phyloP scores from a whole-genome alignment of 2,888 invertebrate genomes.

The Horisme vitalbata region DNA sequence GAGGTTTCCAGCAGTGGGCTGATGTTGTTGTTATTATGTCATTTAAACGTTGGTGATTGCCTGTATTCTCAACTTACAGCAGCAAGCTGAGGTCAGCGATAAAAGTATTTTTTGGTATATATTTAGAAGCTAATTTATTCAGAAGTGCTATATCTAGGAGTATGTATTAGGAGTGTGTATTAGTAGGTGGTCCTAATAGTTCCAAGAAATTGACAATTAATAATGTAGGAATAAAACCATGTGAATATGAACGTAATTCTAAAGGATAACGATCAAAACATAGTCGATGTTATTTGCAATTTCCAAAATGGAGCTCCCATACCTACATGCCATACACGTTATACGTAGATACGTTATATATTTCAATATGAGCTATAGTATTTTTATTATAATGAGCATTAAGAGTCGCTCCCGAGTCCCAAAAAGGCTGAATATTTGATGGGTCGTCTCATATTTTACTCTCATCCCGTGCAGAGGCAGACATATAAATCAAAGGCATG shows the following conservation, averaged over 20 bases:
- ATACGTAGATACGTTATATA: constrained; percentile 34
- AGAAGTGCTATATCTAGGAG: too few relatives aligned
- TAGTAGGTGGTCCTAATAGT: too few relatives aligned
- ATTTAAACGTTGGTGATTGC: too few relatives aligned
- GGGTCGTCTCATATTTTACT: constrained; percentile 76
- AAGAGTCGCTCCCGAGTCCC: constrained; percentile 63
- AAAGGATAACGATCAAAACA: constrained; percentile 13
- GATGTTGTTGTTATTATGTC: too few relatives aligned
- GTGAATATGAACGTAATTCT: not conserved
- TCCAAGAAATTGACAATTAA: too few relatives aligned
- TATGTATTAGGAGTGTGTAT: too few relatives aligned
- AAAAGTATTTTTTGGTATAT: too few relatives aligned
- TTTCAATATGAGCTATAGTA: constrained; percentile 72
- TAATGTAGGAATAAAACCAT: not conserved
- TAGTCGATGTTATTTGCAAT: constrained; percentile 40
- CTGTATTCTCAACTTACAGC: too few relatives aligned
- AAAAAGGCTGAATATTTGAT: constrained; percentile 78
- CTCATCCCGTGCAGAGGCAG: constrained; percentile 62
- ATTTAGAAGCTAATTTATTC: too few relatives aligned
- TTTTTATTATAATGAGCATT: constrained; percentile 79
- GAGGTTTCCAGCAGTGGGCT: too few relatives aligned
- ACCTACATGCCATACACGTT: constrained; percentile 45
- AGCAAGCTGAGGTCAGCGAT: too few relatives aligned
- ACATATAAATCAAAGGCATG: constrained; percentile 79
- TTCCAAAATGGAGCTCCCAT: constrained; percentile 50